Conservation (phyloP, 2,888 invertebrate genomes). For the Parapristionchus giblindavisi region DNA sequence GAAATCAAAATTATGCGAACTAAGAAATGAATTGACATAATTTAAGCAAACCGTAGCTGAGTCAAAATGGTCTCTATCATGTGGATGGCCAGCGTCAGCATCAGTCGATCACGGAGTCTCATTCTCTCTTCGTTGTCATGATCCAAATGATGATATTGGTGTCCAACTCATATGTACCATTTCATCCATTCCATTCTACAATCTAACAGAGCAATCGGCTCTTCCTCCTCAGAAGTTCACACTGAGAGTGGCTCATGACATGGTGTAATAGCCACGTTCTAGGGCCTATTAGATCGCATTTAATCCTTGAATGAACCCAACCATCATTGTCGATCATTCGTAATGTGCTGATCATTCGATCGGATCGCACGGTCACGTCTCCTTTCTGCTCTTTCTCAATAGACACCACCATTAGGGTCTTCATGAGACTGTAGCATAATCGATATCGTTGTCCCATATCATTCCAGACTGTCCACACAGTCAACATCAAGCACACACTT, state of each 20-base stretch:
- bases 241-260: conserved; percentile 51
- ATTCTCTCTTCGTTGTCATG: conserved; percentile 82
- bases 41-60: conserved; percentile 50
- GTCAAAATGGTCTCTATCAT: conserved; percentile 96
- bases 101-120: conserved; percentile 84
- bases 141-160: conserved; percentile 79
- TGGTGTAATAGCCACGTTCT: conserved; percentile 18
- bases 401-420: background rate
- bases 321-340: conserved; percentile 3
- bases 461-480: conserved; percentile 28
- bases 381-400: conserved; percentile 28
- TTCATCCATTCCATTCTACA: conserved; percentile 88
- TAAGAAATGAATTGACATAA: too few relatives aligned
- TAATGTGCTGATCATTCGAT: conserved; percentile 18
- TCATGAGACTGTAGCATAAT: conserved; percentile 8
- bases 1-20: too few relatives aligned
- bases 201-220: conserved; percentile 84
- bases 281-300: background rate
- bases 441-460: conserved; percentile 30
- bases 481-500: background rate
- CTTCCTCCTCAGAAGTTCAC: conserved; percentile 50
- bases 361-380: conserved; percentile 30
- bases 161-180: conserved; percentile 89
- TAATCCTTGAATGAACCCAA: background rate
- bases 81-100: conserved; percentile 87